Evolutionary conservation across 2,797 vertebrate genomes (phyloP).

Genomic region (Helarctos malayanus): DNA sequence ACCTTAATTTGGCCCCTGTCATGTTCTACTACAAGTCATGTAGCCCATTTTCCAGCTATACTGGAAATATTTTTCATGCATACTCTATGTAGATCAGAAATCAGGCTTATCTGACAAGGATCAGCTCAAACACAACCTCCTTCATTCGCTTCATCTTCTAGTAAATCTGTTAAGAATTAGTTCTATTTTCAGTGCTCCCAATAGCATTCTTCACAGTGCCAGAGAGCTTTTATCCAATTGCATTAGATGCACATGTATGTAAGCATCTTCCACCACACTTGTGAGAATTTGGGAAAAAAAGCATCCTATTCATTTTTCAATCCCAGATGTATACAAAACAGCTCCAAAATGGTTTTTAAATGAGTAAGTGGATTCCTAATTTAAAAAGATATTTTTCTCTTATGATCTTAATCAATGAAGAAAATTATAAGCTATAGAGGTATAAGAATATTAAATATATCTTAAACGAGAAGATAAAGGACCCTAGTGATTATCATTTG

Average conservation of each 20-base stretch:
- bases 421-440: background rate
- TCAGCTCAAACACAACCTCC: background rate
- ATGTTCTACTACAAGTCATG: background rate
- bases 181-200: background rate
- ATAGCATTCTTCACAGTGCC: background rate
- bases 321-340: background rate
- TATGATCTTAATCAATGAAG: background rate
- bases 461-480: background rate
- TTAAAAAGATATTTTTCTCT: background rate
- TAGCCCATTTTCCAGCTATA: background rate
- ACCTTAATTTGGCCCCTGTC: background rate
- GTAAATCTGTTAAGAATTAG: slow-evolving; percentile 19
- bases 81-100: background rate
- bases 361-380: background rate
- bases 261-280: background rate
- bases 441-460: background rate
- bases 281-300: background rate
- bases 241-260: background rate
- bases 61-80: background rate
- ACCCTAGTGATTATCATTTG: background rate
- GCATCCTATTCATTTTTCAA: slow-evolving; percentile 7
- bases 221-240: background rate
- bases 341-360: background rate
- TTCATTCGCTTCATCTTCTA: slow-evolving; percentile 49
- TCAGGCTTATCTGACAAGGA: background rate